phyloP scores from a whole-genome alignment of 23 tunicate genomes.

The Trididemnum miniatum region DNA sequence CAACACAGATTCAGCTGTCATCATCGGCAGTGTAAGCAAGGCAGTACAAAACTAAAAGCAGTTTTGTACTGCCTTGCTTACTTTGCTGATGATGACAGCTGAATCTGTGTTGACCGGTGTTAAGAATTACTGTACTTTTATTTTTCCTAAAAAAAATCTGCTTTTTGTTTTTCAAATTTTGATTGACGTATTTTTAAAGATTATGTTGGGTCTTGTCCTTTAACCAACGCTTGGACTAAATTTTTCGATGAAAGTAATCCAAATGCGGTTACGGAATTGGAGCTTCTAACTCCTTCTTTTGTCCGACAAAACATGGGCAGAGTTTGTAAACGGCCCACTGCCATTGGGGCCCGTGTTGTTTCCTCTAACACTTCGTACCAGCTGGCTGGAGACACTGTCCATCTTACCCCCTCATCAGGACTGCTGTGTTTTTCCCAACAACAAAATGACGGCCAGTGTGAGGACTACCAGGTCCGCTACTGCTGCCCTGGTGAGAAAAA shows the following conservation, averaged over 20 bases:
- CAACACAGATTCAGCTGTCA: too few relatives aligned
- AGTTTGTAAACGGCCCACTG: slow-evolving; percentile 40
- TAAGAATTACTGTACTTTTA: too few relatives aligned
- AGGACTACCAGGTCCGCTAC: slow-evolving; percentile 76
- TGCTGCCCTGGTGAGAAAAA: slow-evolving; percentile 49
- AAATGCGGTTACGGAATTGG: slow-evolving; percentile 27
- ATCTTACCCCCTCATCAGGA: slow-evolving; percentile 6
- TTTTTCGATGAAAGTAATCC: slow-evolving; percentile 19
- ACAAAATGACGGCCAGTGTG: slow-evolving; percentile 35
- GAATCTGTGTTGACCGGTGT: too few relatives aligned
- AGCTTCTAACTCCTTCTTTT: slow-evolving; percentile 8
- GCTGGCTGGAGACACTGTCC: slow-evolving; percentile 11
- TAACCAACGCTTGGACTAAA: slow-evolving; percentile 22
- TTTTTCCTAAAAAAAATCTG: too few relatives aligned
- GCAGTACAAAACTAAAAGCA: too few relatives aligned
- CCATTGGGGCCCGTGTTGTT: slow-evolving; percentile 32
- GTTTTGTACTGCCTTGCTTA: too few relatives aligned
- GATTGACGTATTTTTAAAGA: too few relatives aligned
- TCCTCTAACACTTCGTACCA: slow-evolving; percentile 8
- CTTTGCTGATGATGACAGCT: too few relatives aligned
- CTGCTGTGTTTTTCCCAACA: background rate
- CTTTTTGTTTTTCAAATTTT: too few relatives aligned
- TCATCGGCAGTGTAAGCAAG: too few relatives aligned
- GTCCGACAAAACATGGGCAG: background rate
- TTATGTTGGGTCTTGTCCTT: slow-evolving; percentile 33